phyloP scores from a whole-genome alignment of 1,140 invertebrate genomes.

The Drosophila lowei region DNA sequence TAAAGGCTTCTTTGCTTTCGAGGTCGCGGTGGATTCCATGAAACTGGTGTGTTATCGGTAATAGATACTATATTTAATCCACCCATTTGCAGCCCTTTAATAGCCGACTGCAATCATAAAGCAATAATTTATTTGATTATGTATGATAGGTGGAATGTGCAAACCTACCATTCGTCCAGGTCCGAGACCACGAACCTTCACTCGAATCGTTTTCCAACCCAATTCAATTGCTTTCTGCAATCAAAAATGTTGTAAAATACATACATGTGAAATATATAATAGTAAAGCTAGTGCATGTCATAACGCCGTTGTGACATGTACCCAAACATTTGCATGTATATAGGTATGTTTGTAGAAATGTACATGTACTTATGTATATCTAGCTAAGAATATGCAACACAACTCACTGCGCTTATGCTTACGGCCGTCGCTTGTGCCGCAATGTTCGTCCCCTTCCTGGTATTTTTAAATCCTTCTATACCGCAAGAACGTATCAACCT shows the following conservation, averaged over 20 bases:
- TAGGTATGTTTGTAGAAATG: too few relatives aligned
- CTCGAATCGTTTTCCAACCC: conserved; percentile 89
- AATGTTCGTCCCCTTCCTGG: conserved; percentile 97
- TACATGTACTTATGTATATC: not conserved
- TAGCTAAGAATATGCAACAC: not conserved
- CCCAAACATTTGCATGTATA: too few relatives aligned
- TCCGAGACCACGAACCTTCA: conserved; percentile 91
- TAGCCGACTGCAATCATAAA: conserved; percentile 88
- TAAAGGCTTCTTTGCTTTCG: conserved; percentile 90
- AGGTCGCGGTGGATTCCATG: conserved; percentile 89
- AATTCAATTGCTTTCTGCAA: conserved; percentile 88
- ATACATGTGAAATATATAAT: too few relatives aligned
- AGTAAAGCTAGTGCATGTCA: not conserved
- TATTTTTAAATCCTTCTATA: conserved; percentile 96
- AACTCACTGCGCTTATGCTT: conserved; percentile 82
- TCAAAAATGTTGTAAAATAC: not conserved
- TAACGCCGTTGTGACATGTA: too few relatives aligned
- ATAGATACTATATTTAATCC: conserved; percentile 95
- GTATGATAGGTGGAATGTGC: not conserved
- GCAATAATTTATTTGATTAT: not conserved
- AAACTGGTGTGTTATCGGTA: conserved; percentile 93
- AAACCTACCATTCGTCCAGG: conserved; percentile 91
- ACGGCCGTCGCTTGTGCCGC: conserved; percentile 97
- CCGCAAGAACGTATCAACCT: conserved; percentile 89
- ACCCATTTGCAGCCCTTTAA: conserved; percentile 95